These are phyloP conservation scores for Eilema depressum DNA, from an alignment of 2,888 invertebrate genomes.

Conservation along the genomic window DNA sequence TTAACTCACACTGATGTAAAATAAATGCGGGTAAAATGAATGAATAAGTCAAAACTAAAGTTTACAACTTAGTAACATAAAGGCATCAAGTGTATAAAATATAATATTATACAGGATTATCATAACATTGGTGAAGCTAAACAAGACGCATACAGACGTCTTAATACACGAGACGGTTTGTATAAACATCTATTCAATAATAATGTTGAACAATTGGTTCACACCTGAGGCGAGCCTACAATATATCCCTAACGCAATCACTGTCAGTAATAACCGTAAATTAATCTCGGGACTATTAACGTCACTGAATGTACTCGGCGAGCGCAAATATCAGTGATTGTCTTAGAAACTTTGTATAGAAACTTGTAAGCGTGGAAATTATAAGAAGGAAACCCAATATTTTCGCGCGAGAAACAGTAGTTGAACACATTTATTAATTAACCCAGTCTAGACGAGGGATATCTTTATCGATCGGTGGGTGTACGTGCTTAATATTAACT, in stretches of 20 bases:
- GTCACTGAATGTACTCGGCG: conserved; percentile 26
- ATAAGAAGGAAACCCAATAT: conserved; percentile 53
- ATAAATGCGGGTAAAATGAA: conserved; percentile 30
- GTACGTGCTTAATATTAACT: conserved; percentile 55
- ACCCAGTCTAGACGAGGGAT: conserved; percentile 63
- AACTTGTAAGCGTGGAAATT: conserved; percentile 46
- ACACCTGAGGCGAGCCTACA: conserved; percentile 47
- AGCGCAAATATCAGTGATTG: conserved; percentile 32
- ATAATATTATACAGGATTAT: conserved; percentile 46
- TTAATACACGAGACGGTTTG: conserved; percentile 81
- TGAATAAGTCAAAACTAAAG: conserved; percentile 28
- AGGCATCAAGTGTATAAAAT: conserved; percentile 39
- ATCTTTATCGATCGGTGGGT: conserved; percentile 56
- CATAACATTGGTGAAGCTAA: conserved; percentile 48
- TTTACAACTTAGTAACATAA: conserved; percentile 30
- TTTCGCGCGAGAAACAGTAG: conserved; percentile 56
- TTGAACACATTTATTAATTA: conserved; percentile 67
- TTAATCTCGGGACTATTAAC: conserved; percentile 41
- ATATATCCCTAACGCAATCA: conserved; percentile 47
- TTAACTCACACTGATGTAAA: conserved; percentile 31
- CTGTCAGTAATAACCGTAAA: conserved; percentile 43
- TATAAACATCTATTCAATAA: conserved; percentile 57
- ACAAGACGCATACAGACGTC: conserved; percentile 45
- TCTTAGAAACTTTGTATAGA: conserved; percentile 44
- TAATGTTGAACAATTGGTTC: conserved; percentile 51